Base-by-base conservation (phyloP, 92 coral and sea anemone genomes). In the Anthopleura xanthogrammica region DNA sequence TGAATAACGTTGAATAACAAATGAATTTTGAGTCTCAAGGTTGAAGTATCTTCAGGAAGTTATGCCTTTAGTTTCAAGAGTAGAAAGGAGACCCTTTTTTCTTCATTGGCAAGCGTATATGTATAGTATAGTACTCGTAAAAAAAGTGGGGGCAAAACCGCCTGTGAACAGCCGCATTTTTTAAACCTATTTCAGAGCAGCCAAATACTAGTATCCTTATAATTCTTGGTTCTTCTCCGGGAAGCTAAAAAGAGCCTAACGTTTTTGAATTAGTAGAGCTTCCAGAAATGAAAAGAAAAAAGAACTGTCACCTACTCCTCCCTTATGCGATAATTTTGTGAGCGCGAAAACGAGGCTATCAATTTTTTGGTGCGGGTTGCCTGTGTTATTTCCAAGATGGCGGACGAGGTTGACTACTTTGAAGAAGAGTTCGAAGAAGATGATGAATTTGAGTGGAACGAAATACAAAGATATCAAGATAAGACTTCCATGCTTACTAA, bases 381-480 rank as follows among this genome's bases (percentile, higher is more conserved):
- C 74, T 68, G 74, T 68, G 74, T 68, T 55, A 23, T 13, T 4
- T 29, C 12, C 85, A 90, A 90, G 41, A 90, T 90, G 93, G 93
- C 90, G 87, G 90, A 76, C 5, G 20, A 41, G 71, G 52, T 4
- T 68, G 76, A 60, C 12, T 29, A 29, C 36, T 17, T 64, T 17
- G 81, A 20, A 7, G 88, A 80, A n/a, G 85, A 81, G 48, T 77
- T 76, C 13, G 89, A 84, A 3, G 87, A 85, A 23, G 89, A 88
- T 56, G 93, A 87, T 36, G 92, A 89, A 19, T 46, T 36, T 52
- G 62, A 78, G 72, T 91, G 94, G 94, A 70, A 54, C 52, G 91
- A 91, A 80, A 72, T 79, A 16, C 87, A 84, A 48, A 79, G 58
- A 11, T 56, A 85, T 41, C 74, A 55, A 60, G 75, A 80, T 65